Percentiles rank a stretch among this genome's conserved stretches.
Conservation (phyloP, 2,113 vertebrate species). For the Sitta europaea region DNA sequence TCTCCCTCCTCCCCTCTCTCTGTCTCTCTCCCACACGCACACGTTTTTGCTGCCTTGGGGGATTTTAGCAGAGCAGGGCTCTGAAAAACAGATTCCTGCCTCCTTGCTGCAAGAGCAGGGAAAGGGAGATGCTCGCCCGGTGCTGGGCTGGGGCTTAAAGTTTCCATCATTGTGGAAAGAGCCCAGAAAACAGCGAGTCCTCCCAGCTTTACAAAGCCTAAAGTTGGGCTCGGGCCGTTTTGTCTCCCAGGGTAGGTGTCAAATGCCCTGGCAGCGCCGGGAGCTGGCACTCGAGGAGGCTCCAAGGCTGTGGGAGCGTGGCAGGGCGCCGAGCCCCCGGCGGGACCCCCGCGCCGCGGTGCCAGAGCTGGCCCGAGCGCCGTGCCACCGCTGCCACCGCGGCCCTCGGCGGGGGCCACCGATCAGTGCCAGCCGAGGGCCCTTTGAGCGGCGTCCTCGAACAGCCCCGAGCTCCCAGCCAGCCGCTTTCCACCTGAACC, state of each 20-base stretch:
- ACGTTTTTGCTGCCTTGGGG: constrained; percentile 19
- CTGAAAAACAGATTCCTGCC: not conserved
- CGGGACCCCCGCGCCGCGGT: not conserved
- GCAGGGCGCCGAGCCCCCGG: not conserved
- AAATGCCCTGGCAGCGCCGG: not conserved
- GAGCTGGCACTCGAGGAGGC: not conserved
- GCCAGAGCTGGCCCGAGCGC: fast-evolving
- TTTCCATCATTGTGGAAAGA: not conserved
- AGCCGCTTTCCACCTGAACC: not conserved
- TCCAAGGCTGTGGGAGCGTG: not conserved
- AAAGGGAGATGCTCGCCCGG: not conserved
- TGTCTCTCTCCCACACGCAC: not conserved
- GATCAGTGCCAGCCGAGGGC: not conserved
- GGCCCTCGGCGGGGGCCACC: fast-evolving
- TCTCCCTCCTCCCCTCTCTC: not conserved
- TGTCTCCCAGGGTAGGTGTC: not conserved
- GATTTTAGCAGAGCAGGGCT: not conserved
- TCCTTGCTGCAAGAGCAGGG: not conserved
- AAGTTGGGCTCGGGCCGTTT: not conserved
- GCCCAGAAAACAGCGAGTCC: not conserved
- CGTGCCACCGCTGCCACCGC: not conserved
- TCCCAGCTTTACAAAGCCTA: not conserved
- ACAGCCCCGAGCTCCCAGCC: fast-evolving
- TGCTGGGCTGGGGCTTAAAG: not conserved
- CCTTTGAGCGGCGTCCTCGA: not conserved